A percentile compares a stretch with the other conserved stretches of the same genome.
Conservation (phyloP, 2,797 vertebrate species). For the Melanotaenia boesemani region DNA sequence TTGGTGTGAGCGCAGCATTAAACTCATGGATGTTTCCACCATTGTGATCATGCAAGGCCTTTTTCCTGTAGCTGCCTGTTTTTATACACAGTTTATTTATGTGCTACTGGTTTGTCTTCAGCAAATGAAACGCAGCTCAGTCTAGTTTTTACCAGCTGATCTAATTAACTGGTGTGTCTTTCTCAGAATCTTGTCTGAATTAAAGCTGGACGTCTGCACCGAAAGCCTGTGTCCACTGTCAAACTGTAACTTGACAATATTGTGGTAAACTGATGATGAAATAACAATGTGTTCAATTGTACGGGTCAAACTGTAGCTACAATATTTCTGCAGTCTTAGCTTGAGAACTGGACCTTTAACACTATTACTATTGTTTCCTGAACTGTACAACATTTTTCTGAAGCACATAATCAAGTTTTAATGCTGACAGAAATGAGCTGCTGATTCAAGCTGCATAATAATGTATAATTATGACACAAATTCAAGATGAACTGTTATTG, state of each 20-base stretch:
- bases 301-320: not conserved
- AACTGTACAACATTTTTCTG: not conserved
- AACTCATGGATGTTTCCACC: not conserved
- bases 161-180: too few relatives aligned
- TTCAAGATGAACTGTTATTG: not conserved
- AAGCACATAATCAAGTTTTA: not conserved
- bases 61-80: too few relatives aligned
- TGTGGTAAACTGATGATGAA: not conserved
- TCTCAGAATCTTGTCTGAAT: not conserved
- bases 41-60: not conserved
- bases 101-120: too few relatives aligned
- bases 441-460: not conserved
- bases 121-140: not conserved
- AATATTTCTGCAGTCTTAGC: not conserved
- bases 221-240: not conserved
- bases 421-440: not conserved
- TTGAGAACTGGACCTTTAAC: not conserved
- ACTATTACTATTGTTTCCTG: conserved; percentile 3
- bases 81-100: too few relatives aligned
- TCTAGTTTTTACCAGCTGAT: not conserved
- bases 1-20: too few relatives aligned
- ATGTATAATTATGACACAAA: not conserved
- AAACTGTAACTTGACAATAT: not conserved
- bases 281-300: not conserved
- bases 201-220: not conserved